These are phyloP conservation scores for Lucifuga dentata DNA, from an alignment of 2,113 vertebrate species.

Conservation along the genomic window DNA sequence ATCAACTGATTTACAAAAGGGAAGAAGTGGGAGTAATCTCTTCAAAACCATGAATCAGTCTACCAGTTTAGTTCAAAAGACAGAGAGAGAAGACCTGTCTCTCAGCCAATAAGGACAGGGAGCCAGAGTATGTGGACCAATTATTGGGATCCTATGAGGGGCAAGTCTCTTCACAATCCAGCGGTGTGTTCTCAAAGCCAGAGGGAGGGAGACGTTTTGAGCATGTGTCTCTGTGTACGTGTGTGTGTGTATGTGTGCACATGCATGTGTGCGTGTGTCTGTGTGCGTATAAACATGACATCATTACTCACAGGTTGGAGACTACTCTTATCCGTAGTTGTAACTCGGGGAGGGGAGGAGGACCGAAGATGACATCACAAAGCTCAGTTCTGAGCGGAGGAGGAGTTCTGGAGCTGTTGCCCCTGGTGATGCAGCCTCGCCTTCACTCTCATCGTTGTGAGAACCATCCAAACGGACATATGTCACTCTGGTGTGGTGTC, in stretches of 20 bases:
- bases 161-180: slow-evolving; percentile 58
- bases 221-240: slow-evolving; percentile 55
- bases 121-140: slow-evolving; percentile 62
- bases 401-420: slow-evolving; percentile 75
- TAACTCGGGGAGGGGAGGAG: slow-evolving; percentile 81
- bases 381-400: slow-evolving; percentile 84
- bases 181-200: slow-evolving; percentile 71
- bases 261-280: slow-evolving; percentile 61
- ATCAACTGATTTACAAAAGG: slow-evolving; percentile 79
- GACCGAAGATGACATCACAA: slow-evolving; percentile 85
- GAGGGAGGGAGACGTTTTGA: slow-evolving; percentile 82
- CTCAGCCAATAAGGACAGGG: slow-evolving; percentile 59
- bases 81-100: slow-evolving; percentile 19
- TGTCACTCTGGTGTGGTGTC: slow-evolving; percentile 82
- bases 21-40: slow-evolving; percentile 66
- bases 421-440: slow-evolving; percentile 61
- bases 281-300: slow-evolving; percentile 83
- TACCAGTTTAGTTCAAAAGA: slow-evolving; percentile 69
- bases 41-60: slow-evolving; percentile 69
- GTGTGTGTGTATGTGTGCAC: slow-evolving; percentile 28
- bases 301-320: slow-evolving; percentile 86
- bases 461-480: slow-evolving; percentile 76
- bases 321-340: slow-evolving; percentile 81
- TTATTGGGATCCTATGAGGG: slow-evolving; percentile 60
- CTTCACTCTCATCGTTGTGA: slow-evolving; percentile 71